These are phyloP conservation scores for Australoheros scitulus DNA, from an alignment of 2,113 vertebrate genomes.

Conservation along the genomic window DNA sequence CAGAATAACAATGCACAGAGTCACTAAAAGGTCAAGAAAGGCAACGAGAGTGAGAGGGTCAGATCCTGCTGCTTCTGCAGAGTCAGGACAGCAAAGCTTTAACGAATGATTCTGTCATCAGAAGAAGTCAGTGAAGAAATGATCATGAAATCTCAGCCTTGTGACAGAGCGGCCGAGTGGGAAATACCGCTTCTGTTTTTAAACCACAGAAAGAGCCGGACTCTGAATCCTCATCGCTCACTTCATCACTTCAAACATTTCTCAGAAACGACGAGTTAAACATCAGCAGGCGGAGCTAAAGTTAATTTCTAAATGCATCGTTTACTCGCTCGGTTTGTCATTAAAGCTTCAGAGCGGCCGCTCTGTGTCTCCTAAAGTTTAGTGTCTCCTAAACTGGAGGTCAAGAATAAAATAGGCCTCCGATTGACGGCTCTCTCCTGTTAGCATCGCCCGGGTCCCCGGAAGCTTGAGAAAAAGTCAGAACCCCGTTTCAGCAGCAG, in stretches of 20 bases:
- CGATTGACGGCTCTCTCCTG: neutral
- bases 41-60: neutral
- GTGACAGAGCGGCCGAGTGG: neutral
- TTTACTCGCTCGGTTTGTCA: neutral
- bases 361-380: neutral
- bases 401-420: rapidly evolving
- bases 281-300: neutral
- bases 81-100: too few relatives aligned
- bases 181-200: constrained; percentile 20
- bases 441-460: neutral
- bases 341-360: neutral
- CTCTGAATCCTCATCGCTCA: neutral
- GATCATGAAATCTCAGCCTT: constrained; percentile 16
- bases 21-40: constrained; percentile 12
- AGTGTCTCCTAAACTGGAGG: too few relatives aligned
- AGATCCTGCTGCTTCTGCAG: neutral
- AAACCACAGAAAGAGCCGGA: neutral
- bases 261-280: neutral
- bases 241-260: neutral
- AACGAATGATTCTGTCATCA: neutral
- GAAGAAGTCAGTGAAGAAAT: neutral
- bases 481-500: neutral
- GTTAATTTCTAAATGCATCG: neutral
- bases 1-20: neutral
- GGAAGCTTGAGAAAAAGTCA: neutral